A percentile compares a stretch with the other conserved stretches of the same genome.
Conservation (phyloP, 2,113 vertebrate genomes). For the Alligator mississippiensis region DNA sequence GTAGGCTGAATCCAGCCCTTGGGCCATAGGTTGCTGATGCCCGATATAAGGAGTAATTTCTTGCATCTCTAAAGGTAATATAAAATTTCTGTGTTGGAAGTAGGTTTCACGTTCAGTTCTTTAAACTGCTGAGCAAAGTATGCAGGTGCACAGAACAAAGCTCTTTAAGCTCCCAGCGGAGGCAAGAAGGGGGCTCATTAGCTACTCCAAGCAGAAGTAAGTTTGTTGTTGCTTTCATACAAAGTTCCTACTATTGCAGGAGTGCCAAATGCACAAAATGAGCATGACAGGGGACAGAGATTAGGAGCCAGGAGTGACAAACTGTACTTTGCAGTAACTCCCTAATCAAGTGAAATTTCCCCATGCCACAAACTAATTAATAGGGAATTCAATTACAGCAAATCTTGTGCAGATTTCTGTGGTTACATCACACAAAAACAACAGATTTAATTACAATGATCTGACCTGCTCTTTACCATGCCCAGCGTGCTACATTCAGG, state of each 20-base stretch:
- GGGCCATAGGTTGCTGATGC: no score
- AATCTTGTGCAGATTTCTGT: neutral
- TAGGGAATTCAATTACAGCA: rapidly evolving
- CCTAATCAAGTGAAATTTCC: neutral
- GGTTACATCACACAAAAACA: rapidly evolving
- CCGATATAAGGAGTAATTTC: neutral
- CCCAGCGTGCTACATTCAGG: rapidly evolving
- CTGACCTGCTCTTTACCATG: neutral
- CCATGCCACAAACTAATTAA: rapidly evolving
- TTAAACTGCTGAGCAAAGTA: neutral
- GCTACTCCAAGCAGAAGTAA: neutral
- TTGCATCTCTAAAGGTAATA: neutral
- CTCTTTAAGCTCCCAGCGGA: neutral
- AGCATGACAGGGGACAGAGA: neutral
- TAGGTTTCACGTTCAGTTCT: neutral
- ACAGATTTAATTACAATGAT: rapidly evolving
- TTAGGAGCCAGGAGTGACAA: rapidly evolving
- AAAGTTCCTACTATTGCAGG: neutral
- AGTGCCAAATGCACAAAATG: neutral
- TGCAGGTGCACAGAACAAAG: neutral
- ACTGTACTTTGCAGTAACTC: neutral
- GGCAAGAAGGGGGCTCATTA: neutral
- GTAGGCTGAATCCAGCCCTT: no score
- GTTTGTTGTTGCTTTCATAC: neutral
- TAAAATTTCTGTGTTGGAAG: neutral